Base-by-base conservation (phyloP, 2,113 vertebrate species). In the Verasper variegatus region DNA sequence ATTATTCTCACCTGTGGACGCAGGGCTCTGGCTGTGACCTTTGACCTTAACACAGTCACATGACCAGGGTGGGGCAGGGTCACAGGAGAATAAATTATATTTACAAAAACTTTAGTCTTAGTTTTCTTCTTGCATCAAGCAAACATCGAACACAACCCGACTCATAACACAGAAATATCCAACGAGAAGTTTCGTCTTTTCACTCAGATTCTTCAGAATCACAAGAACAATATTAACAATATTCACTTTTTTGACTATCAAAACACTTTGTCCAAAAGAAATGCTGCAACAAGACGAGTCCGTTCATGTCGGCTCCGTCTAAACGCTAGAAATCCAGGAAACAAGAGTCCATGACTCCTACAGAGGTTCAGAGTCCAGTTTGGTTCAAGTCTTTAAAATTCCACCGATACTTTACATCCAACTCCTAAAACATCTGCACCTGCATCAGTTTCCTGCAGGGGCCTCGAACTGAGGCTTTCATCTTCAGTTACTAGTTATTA, bases 61-160 rank as follows among this genome's bases (percentile, higher is more conserved):
- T 92, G 92, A 89, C 83, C 66, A 51, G 11, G 24, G 15, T 51
- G 55, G 11, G 31, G 15, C 17, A 18, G 47, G 23, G 73, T 76
- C 71, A 67, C 75, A 24, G 79, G 62, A 79, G 57, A 95, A 94
- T 94, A 94, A 94, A 92, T 94, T 93, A 93, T 94, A 94, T 95
- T 92, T 94, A 94, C 94, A 95, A 91, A 84, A 91, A 70, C 31
- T 81, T 91, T 65, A 60, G 59, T 61, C 74, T 90, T 91, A 86
- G 68, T 82, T 79, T 72, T 84, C 76, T 84, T 88, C 70, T 89
- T 77, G 83, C 87, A 87, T 86, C 82, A 87, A 91, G 86, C 83
- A 84, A 91, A 93, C 91, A 92, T 80, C 66, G 88, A 91, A 94
- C 80, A 91, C 84, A 80, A 86, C 76, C 86, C 84, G 86, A 91